phyloP scores from a whole-genome alignment of 2,113 vertebrate species.

The Rhodinocichla rosea region DNA sequence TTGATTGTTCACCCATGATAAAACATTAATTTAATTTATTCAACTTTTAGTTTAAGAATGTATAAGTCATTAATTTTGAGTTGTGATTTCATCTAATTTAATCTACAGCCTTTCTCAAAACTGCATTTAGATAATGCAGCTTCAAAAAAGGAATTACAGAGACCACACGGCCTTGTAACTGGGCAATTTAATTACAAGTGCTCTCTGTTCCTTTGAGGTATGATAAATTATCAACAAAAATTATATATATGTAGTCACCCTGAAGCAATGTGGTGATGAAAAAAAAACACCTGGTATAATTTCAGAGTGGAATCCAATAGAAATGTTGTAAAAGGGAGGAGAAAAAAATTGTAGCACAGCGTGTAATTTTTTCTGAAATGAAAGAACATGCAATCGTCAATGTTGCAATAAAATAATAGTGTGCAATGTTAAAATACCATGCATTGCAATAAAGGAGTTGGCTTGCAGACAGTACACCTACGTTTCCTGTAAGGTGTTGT shows the following conservation, averaged over 20 bases:
- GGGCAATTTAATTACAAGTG: background rate
- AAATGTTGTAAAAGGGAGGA: background rate
- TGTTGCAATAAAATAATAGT: conserved; percentile 22
- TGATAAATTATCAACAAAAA: background rate
- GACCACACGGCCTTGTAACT: background rate
- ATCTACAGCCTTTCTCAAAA: background rate
- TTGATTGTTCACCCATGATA: background rate
- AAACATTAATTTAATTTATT: background rate
- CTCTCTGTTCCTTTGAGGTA: background rate
- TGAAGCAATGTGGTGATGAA: background rate
- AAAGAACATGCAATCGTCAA: background rate
- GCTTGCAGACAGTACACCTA: background rate
- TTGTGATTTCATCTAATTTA: background rate
- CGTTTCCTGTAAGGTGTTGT: background rate
- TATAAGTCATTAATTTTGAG: conserved; percentile 13
- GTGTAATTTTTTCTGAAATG: background rate
- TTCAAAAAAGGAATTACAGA: background rate
- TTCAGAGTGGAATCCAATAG: background rate
- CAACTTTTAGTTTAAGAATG: conserved; percentile 26
- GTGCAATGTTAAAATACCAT: background rate
- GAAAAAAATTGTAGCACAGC: background rate
- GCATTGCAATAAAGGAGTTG: background rate
- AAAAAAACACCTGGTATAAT: background rate
- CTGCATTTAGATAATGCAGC: background rate
- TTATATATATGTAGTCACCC: background rate